Evolutionary conservation across 2,888 invertebrate species (phyloP).

Genomic region (Caenorhabditis sp.): DNA sequence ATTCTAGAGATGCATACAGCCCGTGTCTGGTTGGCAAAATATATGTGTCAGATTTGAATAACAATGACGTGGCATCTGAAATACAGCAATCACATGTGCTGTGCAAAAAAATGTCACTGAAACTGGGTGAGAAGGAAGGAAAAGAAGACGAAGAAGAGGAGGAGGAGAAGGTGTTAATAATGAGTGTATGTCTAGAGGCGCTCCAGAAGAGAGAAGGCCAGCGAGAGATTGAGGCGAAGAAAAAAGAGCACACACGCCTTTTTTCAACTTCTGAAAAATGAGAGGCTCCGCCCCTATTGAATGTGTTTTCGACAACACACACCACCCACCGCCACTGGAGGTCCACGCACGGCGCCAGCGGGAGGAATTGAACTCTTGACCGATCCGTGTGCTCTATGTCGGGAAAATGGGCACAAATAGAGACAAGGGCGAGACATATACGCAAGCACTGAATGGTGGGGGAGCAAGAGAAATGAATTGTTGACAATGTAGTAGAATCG

Average conservation of each 20-base stretch:
- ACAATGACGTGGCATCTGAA: conserved; percentile 27
- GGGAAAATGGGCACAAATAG: conserved; percentile 11
- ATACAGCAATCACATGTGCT: background rate
- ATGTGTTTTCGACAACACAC: conserved; percentile 43
- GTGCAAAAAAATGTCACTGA: background rate
- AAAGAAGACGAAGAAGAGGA: background rate
- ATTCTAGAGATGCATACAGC: background rate
- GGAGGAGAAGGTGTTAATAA: conserved; percentile 5
- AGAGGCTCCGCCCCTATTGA: conserved; percentile 2
- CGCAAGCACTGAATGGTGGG: conserved; percentile 19
- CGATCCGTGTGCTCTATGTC: conserved; percentile 15
- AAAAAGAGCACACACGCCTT: conserved; percentile 5
- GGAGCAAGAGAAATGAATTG: conserved; percentile 5
- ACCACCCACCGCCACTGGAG: background rate
- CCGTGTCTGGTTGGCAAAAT: conserved; percentile 14
- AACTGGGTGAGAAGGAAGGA: background rate
- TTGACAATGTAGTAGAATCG: conserved; percentile 32
- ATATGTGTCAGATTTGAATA: conserved; percentile 23
- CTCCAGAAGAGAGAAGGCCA: background rate
- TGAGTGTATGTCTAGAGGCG: background rate
- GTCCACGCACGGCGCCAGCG: conserved; percentile 11
- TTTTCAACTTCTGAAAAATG: conserved; percentile 11
- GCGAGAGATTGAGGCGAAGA: background rate
- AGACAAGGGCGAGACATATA: conserved; percentile 24
- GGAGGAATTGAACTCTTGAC: conserved; percentile 53